Base-by-base conservation (phyloP, 2,888 invertebrate genomes). In the Andrena chrysosceles region DNA sequence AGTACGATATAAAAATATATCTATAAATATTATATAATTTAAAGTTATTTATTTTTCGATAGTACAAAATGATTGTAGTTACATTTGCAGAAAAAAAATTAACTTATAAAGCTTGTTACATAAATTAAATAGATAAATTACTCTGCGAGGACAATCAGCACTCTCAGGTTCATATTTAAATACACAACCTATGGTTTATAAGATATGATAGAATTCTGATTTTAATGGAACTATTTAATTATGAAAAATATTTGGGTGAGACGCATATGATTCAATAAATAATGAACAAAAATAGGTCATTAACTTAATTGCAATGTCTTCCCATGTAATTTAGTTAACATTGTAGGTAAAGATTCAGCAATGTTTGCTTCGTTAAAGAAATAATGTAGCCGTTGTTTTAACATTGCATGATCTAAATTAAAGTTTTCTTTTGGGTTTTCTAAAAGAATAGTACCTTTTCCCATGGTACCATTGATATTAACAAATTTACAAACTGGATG, bases 391-490 rank as follows among this genome's bases (percentile, higher is more conserved):
- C 73, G 83, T 31, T 76, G 60, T 16, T 82, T 79, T 33, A 92
- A 73, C 31, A 66, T 68, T 29, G 72, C 70, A 13, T 70, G 29
- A 66, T 85, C 74, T 16, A 91, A 62, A 33, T 35, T 31, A 60
- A 87, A 89, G 59, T 90, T 89, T 3, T 96, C 96, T 64, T 93
- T 87, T 0, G 97, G 97, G 94, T 97, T 97, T 94, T 97, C 97
- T 82, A 96, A 90, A 77, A 97, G 94, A 33, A 97, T 86, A 0
- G 96, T 96, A 7, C 94, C 95, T 49, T 89, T 89, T 29, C 94
- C 94, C 83, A 94, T 94, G 6, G 94, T 94, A 7, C 95, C 94
- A n/a, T 95, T 94, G 60, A 96, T 93, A 93, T 97, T 97, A 2
- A 96, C 90, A 92, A 96, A 96, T 87, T 95, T 96, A 88, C 96